These are phyloP conservation scores for Sinocyclocheilus anophthalmus DNA, from an alignment of 2,113 vertebrate species.

Conservation along the genomic window DNA sequence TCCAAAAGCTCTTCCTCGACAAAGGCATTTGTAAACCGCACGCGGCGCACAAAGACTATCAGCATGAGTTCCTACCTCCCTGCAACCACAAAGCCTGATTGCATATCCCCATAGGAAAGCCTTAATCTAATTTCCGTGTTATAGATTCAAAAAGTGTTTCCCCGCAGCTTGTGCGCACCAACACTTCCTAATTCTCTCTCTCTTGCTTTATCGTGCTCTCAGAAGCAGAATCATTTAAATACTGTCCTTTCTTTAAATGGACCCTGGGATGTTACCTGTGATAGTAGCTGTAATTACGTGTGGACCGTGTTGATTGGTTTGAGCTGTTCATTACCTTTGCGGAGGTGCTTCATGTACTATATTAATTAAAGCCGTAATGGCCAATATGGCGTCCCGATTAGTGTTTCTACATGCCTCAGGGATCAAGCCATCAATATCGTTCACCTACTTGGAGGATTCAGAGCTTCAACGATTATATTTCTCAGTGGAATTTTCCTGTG, in stretches of 20 bases:
- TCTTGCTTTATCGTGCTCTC: constrained; percentile 79
- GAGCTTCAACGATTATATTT: constrained; percentile 37
- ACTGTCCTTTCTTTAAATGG: constrained; percentile 74
- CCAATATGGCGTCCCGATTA: constrained; percentile 54
- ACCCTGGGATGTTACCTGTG: constrained; percentile 84
- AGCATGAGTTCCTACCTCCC: constrained; percentile 68
- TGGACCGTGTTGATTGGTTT: constrained; percentile 76
- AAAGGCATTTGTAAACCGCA: constrained; percentile 37
- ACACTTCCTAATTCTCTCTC: constrained; percentile 60
- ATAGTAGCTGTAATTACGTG: constrained; percentile 84
- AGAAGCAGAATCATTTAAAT: constrained; percentile 80
- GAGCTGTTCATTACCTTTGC: constrained; percentile 58
- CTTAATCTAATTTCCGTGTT: constrained; percentile 80
- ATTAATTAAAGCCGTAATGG: constrained; percentile 61
- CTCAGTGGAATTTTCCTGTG: not conserved
- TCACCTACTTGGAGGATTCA: constrained; percentile 7
- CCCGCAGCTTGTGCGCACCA: constrained; percentile 70
- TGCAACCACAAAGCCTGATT: constrained; percentile 75
- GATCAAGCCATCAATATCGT: constrained; percentile 45
- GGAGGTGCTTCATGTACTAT: constrained; percentile 50
- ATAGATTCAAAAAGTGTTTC: constrained; percentile 79
- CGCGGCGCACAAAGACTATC: constrained; percentile 36
- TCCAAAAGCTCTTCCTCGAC: constrained; percentile 14
- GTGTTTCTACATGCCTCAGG: constrained; percentile 44
- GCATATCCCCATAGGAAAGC: constrained; percentile 75